These are phyloP conservation scores for Tinamus major DNA, from an alignment of 2,797 vertebrate species.

Conservation along the genomic window DNA sequence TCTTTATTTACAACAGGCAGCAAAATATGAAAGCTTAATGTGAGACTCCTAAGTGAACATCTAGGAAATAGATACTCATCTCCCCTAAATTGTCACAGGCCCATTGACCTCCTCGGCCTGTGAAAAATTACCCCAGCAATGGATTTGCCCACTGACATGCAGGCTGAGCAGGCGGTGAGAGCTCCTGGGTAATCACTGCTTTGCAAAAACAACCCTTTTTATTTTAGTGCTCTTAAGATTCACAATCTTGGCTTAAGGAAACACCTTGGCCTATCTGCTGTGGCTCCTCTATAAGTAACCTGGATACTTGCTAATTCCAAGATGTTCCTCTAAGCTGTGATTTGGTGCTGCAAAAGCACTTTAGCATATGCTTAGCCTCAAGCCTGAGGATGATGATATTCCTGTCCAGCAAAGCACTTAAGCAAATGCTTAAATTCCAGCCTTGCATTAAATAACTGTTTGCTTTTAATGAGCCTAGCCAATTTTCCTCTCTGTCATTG, in stretches of 20 bases:
- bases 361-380: background rate
- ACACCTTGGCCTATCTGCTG: background rate
- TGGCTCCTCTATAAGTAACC: background rate
- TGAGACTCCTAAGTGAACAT: background rate
- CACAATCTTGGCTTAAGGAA: background rate
- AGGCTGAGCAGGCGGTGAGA: rapidly evolving
- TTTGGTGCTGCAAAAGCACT: background rate
- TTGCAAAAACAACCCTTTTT: background rate
- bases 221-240: background rate
- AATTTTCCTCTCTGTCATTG: background rate
- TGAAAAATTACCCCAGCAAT: background rate
- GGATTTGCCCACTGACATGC: background rate
- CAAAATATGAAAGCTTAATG: background rate
- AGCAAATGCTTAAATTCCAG: slow-evolving; percentile 13
- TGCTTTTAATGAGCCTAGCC: background rate
- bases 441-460: background rate
- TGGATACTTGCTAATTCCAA: background rate
- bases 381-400: background rate
- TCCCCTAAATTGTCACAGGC: background rate
- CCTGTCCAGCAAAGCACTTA: background rate
- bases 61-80: background rate
- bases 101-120: background rate
- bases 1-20: background rate
- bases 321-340: background rate
- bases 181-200: background rate